phyloP scores from a whole-genome alignment of 2,797 vertebrate species.

The Setipinna tenuifilis region DNA sequence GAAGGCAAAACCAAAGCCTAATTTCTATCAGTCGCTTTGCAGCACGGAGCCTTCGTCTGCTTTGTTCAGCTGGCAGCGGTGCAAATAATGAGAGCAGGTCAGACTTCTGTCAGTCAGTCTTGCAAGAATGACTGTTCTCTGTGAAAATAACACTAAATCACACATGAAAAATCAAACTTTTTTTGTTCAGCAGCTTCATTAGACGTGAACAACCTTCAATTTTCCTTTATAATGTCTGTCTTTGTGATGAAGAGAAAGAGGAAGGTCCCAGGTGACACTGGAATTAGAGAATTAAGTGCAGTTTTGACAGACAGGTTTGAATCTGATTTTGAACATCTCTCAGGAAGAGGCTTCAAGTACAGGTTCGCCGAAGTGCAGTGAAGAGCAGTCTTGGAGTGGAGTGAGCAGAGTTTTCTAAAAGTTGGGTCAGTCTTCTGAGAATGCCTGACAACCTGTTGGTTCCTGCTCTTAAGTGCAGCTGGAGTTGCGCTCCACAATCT shows the following conservation, averaged over 20 bases:
- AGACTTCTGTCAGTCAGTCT: not conserved
- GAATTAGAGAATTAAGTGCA: not conserved
- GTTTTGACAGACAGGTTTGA: not conserved
- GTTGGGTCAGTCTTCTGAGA: not conserved
- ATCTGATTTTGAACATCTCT: not conserved
- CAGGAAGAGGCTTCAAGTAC: not conserved
- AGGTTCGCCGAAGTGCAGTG: not conserved
- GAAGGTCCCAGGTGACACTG: not conserved
- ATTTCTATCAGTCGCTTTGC: not conserved
- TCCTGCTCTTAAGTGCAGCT: constrained; percentile 2
- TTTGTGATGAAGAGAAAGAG: not conserved
- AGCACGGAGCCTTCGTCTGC: not conserved
- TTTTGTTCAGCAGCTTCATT: not conserved
- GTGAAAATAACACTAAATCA: not conserved
- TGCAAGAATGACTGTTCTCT: not conserved
- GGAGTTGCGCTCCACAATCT: not conserved
- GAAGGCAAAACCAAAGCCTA: not conserved
- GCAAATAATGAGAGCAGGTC: not conserved
- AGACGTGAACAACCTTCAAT: not conserved
- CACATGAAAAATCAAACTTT: no score
- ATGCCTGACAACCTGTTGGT: not conserved
- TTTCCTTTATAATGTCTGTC: not conserved
- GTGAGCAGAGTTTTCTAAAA: not conserved
- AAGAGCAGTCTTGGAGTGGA: not conserved
- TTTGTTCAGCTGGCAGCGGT: not conserved